Base-by-base conservation (phyloP, 2,888 invertebrate genomes). In the Caenorhabditis uteleia region DNA sequence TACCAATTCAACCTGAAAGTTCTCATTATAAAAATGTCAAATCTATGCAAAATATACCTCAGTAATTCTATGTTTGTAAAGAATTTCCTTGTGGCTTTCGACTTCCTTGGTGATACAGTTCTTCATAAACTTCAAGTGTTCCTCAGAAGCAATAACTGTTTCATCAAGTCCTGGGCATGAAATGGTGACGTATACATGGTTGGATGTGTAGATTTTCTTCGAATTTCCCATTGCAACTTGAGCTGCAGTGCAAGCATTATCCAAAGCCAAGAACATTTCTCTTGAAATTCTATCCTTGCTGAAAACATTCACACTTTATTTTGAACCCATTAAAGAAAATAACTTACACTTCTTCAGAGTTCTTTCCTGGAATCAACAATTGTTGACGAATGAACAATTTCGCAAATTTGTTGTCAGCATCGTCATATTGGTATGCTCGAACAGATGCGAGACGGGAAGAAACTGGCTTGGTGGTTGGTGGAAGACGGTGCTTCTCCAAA, bases 401-500 rank as follows among this genome's bases (percentile, higher is more conserved):
- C 3, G 72, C 64, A 51, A 65, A 74, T 21, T 42, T 48, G 60
- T 65, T 68, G 16, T 64, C 67, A 3, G 60, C 38, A 39, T 74
- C 74, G 42, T 70, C 67, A 25, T 55, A 59, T 46, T 71, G 72
- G 33, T 68, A 76, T 36, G 72, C 68, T 38, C 70, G 67, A 4
- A 74, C 61, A 10, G 62, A 65, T 5, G 68, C 68, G 12, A 76
- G 61, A 34, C 70, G 57, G 8, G 70, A 67, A 8, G 69, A 66
- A 27, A 72, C 71, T 23, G 68, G 65, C 12, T 62, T 51, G 16
- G 67, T 68, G 42, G 62, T 66, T 4, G 47, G 44, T n/a, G 75
- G 71, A 14, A 77, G 64, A 39, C 81, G 70, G 68, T 77, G 75
- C 48, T 79, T 60, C 56, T 81, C 79, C 18, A 82, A 64, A 20